Base-by-base conservation (phyloP, 2,113 vertebrate genomes). In the Willisornis vidua region DNA sequence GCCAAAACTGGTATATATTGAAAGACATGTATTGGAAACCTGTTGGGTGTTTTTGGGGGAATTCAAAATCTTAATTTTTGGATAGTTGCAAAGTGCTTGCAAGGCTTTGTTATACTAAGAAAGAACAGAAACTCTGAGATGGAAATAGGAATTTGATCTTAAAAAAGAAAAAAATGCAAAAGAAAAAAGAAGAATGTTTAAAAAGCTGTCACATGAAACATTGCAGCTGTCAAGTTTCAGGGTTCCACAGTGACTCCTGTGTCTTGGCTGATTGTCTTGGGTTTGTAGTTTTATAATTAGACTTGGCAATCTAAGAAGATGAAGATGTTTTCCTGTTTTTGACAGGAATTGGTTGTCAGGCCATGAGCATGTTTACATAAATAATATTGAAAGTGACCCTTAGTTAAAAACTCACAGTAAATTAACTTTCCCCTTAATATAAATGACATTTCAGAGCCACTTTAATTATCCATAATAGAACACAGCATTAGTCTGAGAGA, bases 341-440 rank as follows among this genome's bases (percentile, higher is more conserved):
- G 61, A 48, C 14, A 87, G 28, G 87, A 85, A 93, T 93, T 80
- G 63, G 43, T 74, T 91, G 93, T 89, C 54, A 91, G 51, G 6
- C 62, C 5, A 87, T 91, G 89, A 96, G 37, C 81, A 73, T 95
- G 66, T 93, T 82, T 93, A 79, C 45, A 8, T 74, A 78, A 84
- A 63, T 77, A 85, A 87, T 70, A 70, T 9, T 66, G 75, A 90
- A 72, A 59, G 12, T 1, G 0, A 82, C 85, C 49, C 51, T 83
- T 89, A 66, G 55, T 91, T 94, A 85, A 96, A 96, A 85, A 72
- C 85, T 85, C 87, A 77, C n/a, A 83, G 71, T 66, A 85, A 89
- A 93, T 91, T 89, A 85, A 79, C 19, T 76, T 96, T 79, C 71
- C 51, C 39, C 51, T 83, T 74, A 77, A 75, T 79, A 91, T n/a